phyloP scores from a whole-genome alignment of 1,140 invertebrate species.

The Drosophila quadrilineata region DNA sequence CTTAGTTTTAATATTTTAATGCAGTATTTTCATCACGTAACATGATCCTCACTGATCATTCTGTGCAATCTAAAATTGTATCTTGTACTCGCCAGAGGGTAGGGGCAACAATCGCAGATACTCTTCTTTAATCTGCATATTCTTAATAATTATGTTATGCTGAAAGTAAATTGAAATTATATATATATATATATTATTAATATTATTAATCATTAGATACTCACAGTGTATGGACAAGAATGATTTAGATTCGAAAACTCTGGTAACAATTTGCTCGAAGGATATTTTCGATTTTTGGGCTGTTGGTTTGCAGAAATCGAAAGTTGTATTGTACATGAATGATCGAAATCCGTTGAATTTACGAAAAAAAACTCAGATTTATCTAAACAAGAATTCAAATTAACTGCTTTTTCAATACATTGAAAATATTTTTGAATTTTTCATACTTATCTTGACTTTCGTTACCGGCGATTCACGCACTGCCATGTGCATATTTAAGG shows the following conservation, averaged over 20 bases:
- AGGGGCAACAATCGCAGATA: conserved; percentile 18
- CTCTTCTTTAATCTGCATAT: conserved; percentile 6
- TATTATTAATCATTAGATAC: too few relatives aligned
- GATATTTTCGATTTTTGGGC: neutral
- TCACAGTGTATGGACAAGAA: conserved; percentile 25
- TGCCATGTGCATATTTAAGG: conserved; percentile 8
- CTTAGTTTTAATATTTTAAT: too few relatives aligned
- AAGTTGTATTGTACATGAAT: conserved; percentile 27
- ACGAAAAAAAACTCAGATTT: conserved; percentile 16
- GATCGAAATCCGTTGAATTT: conserved; percentile 27
- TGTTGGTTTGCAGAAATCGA: conserved; percentile 21
- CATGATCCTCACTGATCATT: conserved; percentile 26
- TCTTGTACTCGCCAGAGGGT: conserved; percentile 33
- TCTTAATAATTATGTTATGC: conserved; percentile 35
- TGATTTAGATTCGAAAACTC: conserved; percentile 34
- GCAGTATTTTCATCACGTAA: conserved; percentile 9
- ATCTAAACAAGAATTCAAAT: neutral
- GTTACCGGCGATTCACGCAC: conserved; percentile 21
- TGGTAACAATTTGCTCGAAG: conserved; percentile 13
- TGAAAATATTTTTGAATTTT: neutral
- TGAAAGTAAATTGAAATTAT: neutral
- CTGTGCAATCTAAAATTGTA: conserved; percentile 5
- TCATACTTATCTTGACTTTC: conserved; percentile 8
- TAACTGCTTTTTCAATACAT: neutral
- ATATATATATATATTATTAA: neutral